Percentiles rank a stretch among this genome's conserved stretches.
Conservation (phyloP, 1,140 invertebrate species). For the Drosophila bocki region DNA sequence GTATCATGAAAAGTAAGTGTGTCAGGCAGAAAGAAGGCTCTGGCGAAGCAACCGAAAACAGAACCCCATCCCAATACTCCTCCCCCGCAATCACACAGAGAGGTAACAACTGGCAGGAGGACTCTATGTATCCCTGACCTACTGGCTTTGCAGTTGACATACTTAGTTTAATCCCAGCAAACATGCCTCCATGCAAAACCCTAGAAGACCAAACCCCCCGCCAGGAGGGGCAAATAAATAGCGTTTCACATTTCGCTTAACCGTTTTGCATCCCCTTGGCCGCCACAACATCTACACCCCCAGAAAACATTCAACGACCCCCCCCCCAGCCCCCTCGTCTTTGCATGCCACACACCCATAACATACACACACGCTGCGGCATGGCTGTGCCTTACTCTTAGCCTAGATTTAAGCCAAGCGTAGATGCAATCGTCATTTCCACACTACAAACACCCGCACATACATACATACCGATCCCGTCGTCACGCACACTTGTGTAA, state of each 20-base stretch:
- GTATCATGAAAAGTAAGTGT: conserved; percentile 85
- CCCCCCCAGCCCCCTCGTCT: conserved; percentile 1
- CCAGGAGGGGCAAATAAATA: conserved; percentile 72
- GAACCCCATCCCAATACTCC: conserved; percentile 7
- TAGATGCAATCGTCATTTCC: conserved; percentile 53
- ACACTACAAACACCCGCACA: conserved; percentile 15
- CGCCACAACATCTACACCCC: conserved; percentile 10
- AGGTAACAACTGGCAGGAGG: conserved; percentile 58
- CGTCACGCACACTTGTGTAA: conserved; percentile 24
- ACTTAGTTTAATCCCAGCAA: conserved; percentile 58
- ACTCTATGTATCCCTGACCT: conserved; percentile 72
- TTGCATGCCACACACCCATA: conserved; percentile 33
- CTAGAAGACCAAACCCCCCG: background rate
- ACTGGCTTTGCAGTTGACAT: conserved; percentile 80
- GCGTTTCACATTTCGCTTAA: conserved; percentile 80
- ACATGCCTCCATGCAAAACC: background rate
- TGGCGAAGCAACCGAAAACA: conserved; percentile 36
- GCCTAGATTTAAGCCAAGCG: conserved; percentile 59
- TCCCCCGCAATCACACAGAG: conserved; percentile 46
- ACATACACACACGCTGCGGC: conserved; percentile 22
- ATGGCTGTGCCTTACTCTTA: conserved; percentile 60
- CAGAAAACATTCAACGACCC: background rate
- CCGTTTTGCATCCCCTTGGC: conserved; percentile 48
- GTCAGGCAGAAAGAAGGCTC: conserved; percentile 34
- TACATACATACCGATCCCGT: conserved; percentile 1